Evolutionary conservation across 2,113 vertebrate species (phyloP).

Genomic region (Vulpes ferrilata): DNA sequence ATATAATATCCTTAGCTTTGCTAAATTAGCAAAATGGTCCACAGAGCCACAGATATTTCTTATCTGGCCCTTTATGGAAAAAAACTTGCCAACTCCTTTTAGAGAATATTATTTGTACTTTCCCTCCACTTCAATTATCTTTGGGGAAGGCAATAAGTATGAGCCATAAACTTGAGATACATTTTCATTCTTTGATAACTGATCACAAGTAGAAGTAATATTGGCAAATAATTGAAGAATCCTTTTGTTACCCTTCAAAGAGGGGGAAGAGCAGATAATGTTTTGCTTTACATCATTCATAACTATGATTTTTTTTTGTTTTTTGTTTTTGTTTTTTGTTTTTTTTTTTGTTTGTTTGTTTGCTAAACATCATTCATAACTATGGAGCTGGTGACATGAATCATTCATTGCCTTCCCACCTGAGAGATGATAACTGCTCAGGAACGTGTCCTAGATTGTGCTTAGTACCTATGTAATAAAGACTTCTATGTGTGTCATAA

Average conservation of each 20-base stretch:
- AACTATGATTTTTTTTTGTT: too few relatives aligned
- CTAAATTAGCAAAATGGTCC: neutral
- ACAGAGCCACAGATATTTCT: constrained; percentile 34
- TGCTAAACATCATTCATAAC: neutral
- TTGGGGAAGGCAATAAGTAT: neutral
- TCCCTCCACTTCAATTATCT: neutral
- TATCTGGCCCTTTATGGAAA: neutral
- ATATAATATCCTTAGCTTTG: neutral
- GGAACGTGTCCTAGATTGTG: neutral
- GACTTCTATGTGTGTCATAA: constrained; percentile 53
- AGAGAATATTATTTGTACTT: neutral
- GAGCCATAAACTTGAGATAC: neutral
- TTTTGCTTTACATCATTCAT: neutral
- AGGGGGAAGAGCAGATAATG: neutral
- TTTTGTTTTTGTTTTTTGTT: too few relatives aligned
- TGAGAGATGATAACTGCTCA: neutral
- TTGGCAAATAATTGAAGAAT: neutral
- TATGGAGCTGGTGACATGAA: neutral
- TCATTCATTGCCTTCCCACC: neutral
- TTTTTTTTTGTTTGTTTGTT: too few relatives aligned
- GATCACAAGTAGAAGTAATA: neutral
- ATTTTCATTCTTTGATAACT: neutral
- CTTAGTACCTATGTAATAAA: constrained; percentile 61
- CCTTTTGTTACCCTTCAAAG: neutral
- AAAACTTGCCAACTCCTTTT: neutral